Percentiles rank a stretch among this genome's conserved stretches.
phyloP scores from a whole-genome alignment of 1,140 invertebrate species.

The Andrena cerasifolii region DNA sequence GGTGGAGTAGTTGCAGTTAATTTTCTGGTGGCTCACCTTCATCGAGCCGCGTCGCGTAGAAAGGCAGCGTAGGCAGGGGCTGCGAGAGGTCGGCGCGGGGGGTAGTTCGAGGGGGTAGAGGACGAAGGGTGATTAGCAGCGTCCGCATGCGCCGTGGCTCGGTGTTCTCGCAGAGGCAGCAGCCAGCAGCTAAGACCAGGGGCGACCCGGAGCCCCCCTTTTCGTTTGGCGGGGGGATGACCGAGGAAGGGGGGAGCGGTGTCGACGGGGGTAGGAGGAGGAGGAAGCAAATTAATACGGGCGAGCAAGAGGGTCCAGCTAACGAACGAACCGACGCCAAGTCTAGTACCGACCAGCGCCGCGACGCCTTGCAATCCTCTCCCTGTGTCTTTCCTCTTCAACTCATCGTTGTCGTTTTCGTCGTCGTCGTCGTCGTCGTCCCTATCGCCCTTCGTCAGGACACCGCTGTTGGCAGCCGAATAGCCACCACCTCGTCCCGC shows the following conservation, averaged over 20 bases:
- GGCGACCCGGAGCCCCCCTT: constrained; percentile 68
- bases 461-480: neutral
- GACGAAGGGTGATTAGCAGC: constrained; percentile 72
- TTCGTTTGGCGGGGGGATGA: constrained; percentile 55
- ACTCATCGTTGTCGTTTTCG: constrained; percentile 13
- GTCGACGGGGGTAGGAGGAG: constrained; percentile 64
- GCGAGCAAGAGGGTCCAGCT: constrained; percentile 77
- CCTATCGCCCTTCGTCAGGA: neutral
- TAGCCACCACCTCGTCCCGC: neutral
- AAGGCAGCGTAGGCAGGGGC: constrained; percentile 6
- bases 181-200: constrained; percentile 68
- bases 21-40: constrained; percentile 61
- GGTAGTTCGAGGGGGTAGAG: constrained; percentile 64
- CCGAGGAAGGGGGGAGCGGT: constrained; percentile 46
- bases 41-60: constrained; percentile 44
- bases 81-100: constrained; percentile 31
- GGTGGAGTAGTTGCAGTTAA: constrained; percentile 60
- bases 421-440: neutral
- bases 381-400: constrained; percentile 58
- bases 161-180: constrained; percentile 58
- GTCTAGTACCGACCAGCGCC: constrained; percentile 79
- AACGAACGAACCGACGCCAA: constrained; percentile 80
- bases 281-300: constrained; percentile 81
- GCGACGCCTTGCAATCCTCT: constrained; percentile 65
- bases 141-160: constrained; percentile 75